These are phyloP conservation scores for Fregata magnificens DNA, from an alignment of 2,113 vertebrate species.

Conservation along the genomic window DNA sequence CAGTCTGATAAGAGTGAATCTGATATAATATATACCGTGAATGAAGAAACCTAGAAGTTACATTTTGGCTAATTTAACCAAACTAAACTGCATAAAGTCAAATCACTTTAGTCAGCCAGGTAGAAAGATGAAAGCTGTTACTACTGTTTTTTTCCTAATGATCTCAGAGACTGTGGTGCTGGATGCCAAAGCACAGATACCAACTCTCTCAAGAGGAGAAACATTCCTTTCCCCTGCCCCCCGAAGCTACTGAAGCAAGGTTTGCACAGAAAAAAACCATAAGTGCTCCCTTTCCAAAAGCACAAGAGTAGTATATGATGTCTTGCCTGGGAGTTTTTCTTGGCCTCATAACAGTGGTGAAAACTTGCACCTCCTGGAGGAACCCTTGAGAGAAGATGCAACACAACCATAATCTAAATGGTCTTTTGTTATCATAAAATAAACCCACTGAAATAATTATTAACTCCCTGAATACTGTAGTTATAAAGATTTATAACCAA, in stretches of 20 bases:
- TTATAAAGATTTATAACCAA: constrained; percentile 40
- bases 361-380: background rate
- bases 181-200: background rate
- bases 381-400: background rate
- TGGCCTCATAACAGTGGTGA: background rate
- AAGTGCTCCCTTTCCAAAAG: background rate
- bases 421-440: constrained; percentile 7
- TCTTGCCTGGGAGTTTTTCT: background rate
- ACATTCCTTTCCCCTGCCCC: background rate
- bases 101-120: background rate
- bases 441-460: background rate
- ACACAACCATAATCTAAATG: background rate
- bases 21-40: background rate
- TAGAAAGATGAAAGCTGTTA: background rate
- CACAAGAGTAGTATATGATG: background rate
- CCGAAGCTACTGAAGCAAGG: background rate
- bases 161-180: background rate
- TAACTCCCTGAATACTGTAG: background rate
- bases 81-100: background rate
- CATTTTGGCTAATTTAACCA: background rate
- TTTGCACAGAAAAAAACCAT: background rate
- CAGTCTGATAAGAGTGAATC: background rate
- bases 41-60: background rate
- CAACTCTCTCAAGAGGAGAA: background rate
- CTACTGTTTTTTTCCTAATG: background rate